Evolutionary conservation across 2,888 invertebrate species (phyloP), one percentile per base, ranked within the genome.

Genomic region (Mesoligia furuncula): DNA sequence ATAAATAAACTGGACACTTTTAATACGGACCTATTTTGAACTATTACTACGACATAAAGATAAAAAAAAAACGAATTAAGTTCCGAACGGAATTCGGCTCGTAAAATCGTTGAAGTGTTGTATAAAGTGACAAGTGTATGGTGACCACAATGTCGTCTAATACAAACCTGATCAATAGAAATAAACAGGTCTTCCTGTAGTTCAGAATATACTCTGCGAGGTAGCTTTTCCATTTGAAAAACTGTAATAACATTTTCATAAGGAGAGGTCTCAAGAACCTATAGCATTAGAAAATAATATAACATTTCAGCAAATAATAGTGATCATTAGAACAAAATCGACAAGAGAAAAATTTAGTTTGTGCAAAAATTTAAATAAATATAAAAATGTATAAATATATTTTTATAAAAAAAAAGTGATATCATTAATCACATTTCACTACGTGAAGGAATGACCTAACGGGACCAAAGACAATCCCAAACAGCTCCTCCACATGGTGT

Each of bases 1-100:
- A 91, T 95, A 96, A 95, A 95, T 95, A 91, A 92, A 85, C 69
- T 89, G 92, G 95, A 95, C 95, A 93, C 91, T 92, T 95, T 95
- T 94, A 95, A 95, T 94, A 91, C 92, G 91, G 87, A 88, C 92
- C 94, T 92, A 95, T 95, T 96, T 95, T 94, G 94, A 95, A 94
- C 95, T 95, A 95, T 96, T 95, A 95, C 95, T 88, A 90, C 87
- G 91, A 91, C 92, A 92, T 95, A 92, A 94, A 94, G 90, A n/a
- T 90, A 91, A 67, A 84, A 85, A 77, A 93, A 91, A 92, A 92
- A 91, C 85, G 91, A 91, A 92, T 92, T 91, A 90, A 90, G 88
- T 87, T 91, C 86, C 85, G 89, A 86, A 92, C 93, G 92, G 87
- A 88, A 89, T 89, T 94, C 90, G 91, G 91, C 84, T 90, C 90